A percentile compares a stretch with the other conserved stretches of the same genome.
Conservation (phyloP, 2,113 vertebrate genomes). For the Mormyrus iriodes region DNA sequence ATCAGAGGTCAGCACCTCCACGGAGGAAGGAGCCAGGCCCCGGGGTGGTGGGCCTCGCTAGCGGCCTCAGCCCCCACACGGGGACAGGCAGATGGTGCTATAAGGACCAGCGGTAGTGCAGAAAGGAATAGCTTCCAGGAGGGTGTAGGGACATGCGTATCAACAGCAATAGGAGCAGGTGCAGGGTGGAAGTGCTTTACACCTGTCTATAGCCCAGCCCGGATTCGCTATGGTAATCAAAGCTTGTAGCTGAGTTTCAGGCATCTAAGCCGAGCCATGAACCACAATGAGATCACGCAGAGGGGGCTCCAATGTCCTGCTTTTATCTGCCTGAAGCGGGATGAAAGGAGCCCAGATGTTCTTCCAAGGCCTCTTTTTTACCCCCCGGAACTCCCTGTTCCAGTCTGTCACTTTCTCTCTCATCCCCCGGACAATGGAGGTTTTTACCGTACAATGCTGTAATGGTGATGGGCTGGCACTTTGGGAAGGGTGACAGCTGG, state of each 20-base stretch:
- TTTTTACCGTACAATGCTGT: neutral
- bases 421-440: neutral
- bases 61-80: neutral
- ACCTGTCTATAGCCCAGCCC: neutral
- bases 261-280: neutral
- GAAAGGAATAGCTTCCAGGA: neutral
- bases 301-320: constrained; percentile 5
- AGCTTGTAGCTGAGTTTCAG: neutral
- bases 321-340: constrained; percentile 21
- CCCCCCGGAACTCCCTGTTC: constrained; percentile 9
- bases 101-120: neutral
- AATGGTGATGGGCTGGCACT: neutral
- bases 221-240: neutral
- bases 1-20: neutral
- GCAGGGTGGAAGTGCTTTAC: neutral
- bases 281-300: neutral
- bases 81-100: neutral
- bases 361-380: constrained; percentile 23
- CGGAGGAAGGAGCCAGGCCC: neutral
- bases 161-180: neutral
- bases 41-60: neutral
- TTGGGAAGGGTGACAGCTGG: neutral
- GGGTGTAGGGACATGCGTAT: neutral
- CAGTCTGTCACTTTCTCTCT: neutral
- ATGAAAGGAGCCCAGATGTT: constrained; percentile 25